These are phyloP conservation scores for Neopelma chrysocephalum DNA, from an alignment of 2,797 vertebrate genomes.

Conservation along the genomic window DNA sequence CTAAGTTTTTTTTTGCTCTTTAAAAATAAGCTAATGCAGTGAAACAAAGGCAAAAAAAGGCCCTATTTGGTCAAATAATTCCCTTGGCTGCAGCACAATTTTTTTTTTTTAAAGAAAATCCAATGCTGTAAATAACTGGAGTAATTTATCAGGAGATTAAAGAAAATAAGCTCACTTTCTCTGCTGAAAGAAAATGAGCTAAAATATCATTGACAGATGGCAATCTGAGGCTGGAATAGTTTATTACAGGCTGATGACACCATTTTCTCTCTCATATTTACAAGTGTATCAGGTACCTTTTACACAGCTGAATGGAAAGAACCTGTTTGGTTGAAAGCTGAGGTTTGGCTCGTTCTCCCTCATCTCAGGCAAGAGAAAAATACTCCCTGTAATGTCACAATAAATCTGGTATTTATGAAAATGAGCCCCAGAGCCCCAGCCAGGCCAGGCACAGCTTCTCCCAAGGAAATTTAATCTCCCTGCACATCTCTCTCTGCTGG, in stretches of 20 bases:
- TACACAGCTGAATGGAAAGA: not conserved
- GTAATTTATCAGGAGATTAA: conserved; percentile 63
- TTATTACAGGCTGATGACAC: conserved; percentile 49
- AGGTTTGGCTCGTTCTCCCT: not conserved
- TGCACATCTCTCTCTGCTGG: not conserved
- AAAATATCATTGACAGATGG: conserved; percentile 64
- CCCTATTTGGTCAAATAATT: conserved; percentile 43
- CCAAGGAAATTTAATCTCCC: not conserved
- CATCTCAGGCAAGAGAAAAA: not conserved
- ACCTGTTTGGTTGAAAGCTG: not conserved
- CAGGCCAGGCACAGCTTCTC: not conserved
- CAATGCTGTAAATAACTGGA: conserved; percentile 47
- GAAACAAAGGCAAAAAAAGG: not conserved
- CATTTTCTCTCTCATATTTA: conserved; percentile 42
- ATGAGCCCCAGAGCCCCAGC: not conserved
- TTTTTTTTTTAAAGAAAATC: conserved; percentile 21
- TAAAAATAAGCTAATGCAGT: conserved; percentile 29
- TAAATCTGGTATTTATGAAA: conserved; percentile 10
- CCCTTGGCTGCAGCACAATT: not conserved
- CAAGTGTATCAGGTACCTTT: conserved; percentile 21
- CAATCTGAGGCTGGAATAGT: conserved; percentile 24
- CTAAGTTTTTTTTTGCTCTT: not conserved
- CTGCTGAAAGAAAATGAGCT: conserved; percentile 53
- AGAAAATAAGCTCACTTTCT: conserved; percentile 54
- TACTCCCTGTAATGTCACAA: not conserved